These are phyloP conservation scores for Brevimyrus niger DNA, from an alignment of 2,113 vertebrate species.

Conservation along the genomic window DNA sequence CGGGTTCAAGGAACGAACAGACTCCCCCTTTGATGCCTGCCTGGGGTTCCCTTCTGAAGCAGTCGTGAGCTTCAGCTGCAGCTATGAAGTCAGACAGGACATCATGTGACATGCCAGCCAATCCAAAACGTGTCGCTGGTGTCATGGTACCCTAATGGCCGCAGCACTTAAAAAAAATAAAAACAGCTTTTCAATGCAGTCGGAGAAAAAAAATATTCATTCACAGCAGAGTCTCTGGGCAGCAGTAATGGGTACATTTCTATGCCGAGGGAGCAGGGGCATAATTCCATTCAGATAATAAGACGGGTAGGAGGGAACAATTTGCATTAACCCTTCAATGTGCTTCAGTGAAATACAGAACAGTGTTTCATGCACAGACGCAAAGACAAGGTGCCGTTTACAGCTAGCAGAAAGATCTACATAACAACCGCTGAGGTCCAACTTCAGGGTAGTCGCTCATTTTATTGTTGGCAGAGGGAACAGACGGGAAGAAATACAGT, in stretches of 20 bases:
- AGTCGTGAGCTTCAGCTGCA: neutral
- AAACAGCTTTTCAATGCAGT: neutral
- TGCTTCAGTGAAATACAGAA: neutral
- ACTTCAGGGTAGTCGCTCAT: neutral
- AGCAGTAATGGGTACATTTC: neutral
- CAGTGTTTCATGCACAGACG: neutral
- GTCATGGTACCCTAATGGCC: neutral
- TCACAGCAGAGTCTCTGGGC: neutral
- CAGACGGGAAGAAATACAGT: neutral
- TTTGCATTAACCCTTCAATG: neutral
- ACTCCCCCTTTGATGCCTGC: neutral
- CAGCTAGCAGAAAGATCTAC: neutral
- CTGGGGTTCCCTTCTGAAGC: neutral
- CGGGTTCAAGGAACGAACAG: neutral
- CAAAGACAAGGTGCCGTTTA: neutral
- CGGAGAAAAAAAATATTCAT: neutral
- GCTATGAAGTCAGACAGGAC: neutral
- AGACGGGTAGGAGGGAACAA: neutral
- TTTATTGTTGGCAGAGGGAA: neutral
- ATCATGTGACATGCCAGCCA: neutral
- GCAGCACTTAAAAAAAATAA: neutral
- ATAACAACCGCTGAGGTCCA: neutral
- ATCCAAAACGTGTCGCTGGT: neutral
- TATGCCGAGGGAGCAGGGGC: neutral
- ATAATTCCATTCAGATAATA: neutral